Evolutionary conservation across 2,888 invertebrate genomes (phyloP), one percentile per base, ranked within the genome.

Genomic region (Brachyopa scutellaris): DNA sequence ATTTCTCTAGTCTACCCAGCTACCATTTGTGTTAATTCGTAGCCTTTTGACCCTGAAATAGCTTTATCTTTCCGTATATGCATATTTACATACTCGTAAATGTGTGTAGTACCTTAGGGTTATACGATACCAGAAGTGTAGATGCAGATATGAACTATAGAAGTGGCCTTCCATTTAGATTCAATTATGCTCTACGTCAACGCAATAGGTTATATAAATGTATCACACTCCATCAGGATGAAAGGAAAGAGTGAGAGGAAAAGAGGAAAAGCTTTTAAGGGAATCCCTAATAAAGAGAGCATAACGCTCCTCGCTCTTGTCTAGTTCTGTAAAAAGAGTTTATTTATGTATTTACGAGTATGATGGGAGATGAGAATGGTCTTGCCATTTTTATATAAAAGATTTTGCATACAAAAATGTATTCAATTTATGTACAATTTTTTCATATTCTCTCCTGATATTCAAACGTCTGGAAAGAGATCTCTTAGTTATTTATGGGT

Each of bases 1-100:
- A 9, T 55, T 57, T 29, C 33, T 13, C 55, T 57, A 45, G 23
- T 15, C 21, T 21, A 21, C 0, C 13, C 31, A 19, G 38, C 40
- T 7, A 33, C 19, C 59, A 13, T 19, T 49, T 59, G 42, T 74
- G 62, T 53, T 76, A 29, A 57, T 70, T 51, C 19, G 61, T 74
- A 64, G 55, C 62, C 74, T 70, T 76, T 74, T 80, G 76, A 80
- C 80, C 74, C 80, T 64, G 80, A 64, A 69, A 74, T 45, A 69
- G 76, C 69, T 80, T 76, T 80, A 80, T 57, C 74, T 74, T 42
- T 49, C 45, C 11, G 31, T 15, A 19, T 26, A 15, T 66, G 59
- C 3, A 21, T 31, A 8, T 17, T 49, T 1, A 2, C 3, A 49
- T 57, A 40, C n/a, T 13, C 36, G n/a, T 19, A 36, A 55, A 49